phyloP scores from a whole-genome alignment of 2,113 vertebrate species.

The Climacteris rufus region DNA sequence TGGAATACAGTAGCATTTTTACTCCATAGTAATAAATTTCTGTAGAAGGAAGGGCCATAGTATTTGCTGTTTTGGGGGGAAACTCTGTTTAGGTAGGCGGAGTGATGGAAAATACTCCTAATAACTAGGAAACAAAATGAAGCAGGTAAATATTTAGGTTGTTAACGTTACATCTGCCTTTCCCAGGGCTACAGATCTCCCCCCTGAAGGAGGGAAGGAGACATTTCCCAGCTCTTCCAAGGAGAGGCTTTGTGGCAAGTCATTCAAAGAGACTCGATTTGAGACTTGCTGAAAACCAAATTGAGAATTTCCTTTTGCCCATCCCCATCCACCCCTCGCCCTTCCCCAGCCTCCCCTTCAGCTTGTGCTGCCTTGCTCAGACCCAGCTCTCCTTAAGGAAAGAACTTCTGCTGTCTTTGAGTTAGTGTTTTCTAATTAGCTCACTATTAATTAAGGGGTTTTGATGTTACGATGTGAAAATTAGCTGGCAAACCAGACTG shows the following conservation, averaged over 20 bases:
- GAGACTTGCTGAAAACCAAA: neutral
- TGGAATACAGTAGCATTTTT: conserved; percentile 70
- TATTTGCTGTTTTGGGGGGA: neutral
- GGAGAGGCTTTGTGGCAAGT: neutral
- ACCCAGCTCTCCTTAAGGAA: neutral
- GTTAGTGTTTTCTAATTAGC: conserved; percentile 24
- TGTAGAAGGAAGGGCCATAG: neutral
- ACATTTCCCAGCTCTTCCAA: neutral
- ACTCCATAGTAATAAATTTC: conserved; percentile 35
- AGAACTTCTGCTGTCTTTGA: neutral
- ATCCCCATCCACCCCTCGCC: neutral
- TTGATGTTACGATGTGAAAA: conserved; percentile 30
- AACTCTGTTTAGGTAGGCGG: neutral
- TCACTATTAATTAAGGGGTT: conserved; percentile 37
- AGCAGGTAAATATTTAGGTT: conserved; percentile 37
- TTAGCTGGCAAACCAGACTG: conserved; percentile 21
- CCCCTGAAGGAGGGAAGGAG: neutral
- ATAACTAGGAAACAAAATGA: neutral
- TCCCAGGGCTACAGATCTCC: neutral
- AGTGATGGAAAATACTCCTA: conserved; percentile 26
- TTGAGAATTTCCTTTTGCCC: neutral
- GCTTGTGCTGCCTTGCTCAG: neutral
- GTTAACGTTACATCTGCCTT: neutral
- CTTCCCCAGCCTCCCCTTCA: neutral
- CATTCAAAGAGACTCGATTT: neutral